Evolutionary conservation across 2,797 vertebrate species (phyloP).

Genomic region (Rousettus madagascariensis): DNA sequence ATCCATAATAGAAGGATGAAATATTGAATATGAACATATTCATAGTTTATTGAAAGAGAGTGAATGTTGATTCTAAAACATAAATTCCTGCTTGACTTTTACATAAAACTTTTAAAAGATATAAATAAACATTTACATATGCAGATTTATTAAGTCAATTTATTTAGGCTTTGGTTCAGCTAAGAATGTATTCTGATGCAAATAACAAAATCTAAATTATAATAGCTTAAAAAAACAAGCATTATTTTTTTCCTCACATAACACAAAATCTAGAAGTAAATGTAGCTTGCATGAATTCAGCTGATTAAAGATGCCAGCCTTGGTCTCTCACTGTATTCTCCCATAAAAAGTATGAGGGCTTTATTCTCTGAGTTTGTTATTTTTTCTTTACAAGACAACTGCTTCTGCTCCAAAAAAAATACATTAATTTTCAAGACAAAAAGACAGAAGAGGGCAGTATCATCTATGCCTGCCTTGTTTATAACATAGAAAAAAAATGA

Average conservation of each 20-base stretch:
- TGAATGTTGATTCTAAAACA: background rate
- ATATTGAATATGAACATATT: background rate
- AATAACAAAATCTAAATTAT: background rate
- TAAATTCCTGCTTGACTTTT: background rate
- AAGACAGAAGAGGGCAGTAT: background rate
- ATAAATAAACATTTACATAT: background rate
- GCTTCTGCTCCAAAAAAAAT: background rate
- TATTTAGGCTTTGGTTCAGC: background rate
- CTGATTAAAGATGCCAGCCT: background rate
- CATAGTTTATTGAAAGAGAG: background rate
- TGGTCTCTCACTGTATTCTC: background rate
- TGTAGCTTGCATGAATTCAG: background rate
- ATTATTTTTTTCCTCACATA: background rate
- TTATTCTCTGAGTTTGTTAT: background rate
- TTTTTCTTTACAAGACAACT: background rate
- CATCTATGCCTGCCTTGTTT: background rate
- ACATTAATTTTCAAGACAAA: background rate
- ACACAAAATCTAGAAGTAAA: background rate
- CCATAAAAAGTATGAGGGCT: background rate
- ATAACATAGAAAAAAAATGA: background rate
- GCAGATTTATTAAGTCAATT: background rate
- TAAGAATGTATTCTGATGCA: background rate
- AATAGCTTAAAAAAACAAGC: background rate
- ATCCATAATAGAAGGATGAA: background rate
- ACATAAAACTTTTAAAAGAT: background rate